These are phyloP conservation scores for Drosophila parthenogenetica DNA, from an alignment of 2,888 invertebrate genomes.

Conservation along the genomic window DNA sequence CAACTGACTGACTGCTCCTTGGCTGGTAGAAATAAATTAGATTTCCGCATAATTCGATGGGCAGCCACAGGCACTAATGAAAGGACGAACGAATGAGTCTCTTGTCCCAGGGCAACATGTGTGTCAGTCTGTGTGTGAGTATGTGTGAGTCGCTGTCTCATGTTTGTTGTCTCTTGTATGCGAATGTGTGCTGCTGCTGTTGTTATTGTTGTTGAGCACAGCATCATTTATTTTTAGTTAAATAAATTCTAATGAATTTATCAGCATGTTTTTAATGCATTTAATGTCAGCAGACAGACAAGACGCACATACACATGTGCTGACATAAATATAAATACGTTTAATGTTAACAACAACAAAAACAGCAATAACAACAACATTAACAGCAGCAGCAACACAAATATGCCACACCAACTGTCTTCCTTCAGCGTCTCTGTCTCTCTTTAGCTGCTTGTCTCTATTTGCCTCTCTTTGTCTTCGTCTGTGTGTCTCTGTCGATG, in stretches of 20 bases:
- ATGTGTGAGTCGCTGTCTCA: slow-evolving; percentile 7
- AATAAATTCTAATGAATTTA: slow-evolving; percentile 72
- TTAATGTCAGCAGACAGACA: slow-evolving; percentile 46
- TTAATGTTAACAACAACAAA: slow-evolving; percentile 61
- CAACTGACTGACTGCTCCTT: slow-evolving; percentile 40
- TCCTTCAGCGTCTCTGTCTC: slow-evolving; percentile 2
- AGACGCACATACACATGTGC: slow-evolving; percentile 9
- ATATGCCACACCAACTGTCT: slow-evolving; percentile 58
- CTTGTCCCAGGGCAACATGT: slow-evolving; percentile 3
- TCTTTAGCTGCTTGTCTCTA: slow-evolving; percentile 16
- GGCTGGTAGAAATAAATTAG: slow-evolving; percentile 60
- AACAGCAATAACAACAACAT: slow-evolving; percentile 39
- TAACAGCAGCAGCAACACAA: slow-evolving; percentile 47
- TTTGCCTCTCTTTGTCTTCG: slow-evolving; percentile 23
- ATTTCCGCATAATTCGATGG: slow-evolving; percentile 65
- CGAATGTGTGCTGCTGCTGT: slow-evolving; percentile 2
- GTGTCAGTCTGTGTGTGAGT: slow-evolving; percentile 8
- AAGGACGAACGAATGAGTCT: slow-evolving; percentile 30
- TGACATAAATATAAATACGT: slow-evolving; percentile 66
- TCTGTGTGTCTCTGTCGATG: slow-evolving; percentile 26
- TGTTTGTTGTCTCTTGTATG: slow-evolving; percentile 1
- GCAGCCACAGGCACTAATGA: slow-evolving; percentile 66
- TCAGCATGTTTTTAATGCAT: slow-evolving; percentile 67
- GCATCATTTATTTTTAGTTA: slow-evolving; percentile 61
- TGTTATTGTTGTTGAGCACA: slow-evolving; percentile 24